A percentile compares a stretch with the other conserved stretches of the same genome.
Conservation (phyloP, 2,888 invertebrate species). For the Dryadula phaetusa region DNA sequence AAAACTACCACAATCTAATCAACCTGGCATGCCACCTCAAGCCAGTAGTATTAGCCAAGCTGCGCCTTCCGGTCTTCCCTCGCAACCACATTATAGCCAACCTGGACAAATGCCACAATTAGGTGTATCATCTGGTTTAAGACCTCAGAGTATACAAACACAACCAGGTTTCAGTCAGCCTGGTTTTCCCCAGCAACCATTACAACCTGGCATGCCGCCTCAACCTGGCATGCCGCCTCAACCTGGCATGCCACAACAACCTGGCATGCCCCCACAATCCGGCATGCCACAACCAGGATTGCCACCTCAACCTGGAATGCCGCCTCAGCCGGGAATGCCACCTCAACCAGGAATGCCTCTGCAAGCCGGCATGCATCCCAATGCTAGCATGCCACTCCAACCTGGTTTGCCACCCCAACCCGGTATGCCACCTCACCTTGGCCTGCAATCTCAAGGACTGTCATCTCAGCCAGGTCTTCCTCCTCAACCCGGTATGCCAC, state of each 20-base stretch:
- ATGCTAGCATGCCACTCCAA: conserved; percentile 52
- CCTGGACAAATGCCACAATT: conserved; percentile 45
- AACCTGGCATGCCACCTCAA: conserved; percentile 45
- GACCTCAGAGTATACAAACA: conserved; percentile 51
- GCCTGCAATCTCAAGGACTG: conserved; percentile 46
- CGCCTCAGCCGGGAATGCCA: conserved; percentile 49
- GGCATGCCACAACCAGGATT: conserved; percentile 50
- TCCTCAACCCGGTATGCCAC: conserved; percentile 52
- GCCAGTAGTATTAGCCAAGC: conserved; percentile 35
- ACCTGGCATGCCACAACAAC: conserved; percentile 52
- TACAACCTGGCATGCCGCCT: conserved; percentile 46
- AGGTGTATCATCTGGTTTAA: conserved; percentile 5
- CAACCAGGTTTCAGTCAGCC: conserved; percentile 50
- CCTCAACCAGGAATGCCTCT: conserved; percentile 46
- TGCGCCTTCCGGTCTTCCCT: conserved; percentile 38
- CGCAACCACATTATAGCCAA: conserved; percentile 57
- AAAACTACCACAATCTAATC: conserved; percentile 53
- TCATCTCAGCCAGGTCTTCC: conserved; percentile 53
- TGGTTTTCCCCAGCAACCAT: conserved; percentile 49
- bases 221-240: conserved; percentile 53
- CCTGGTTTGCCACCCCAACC: conserved; percentile 48
- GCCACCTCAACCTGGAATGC: conserved; percentile 59
- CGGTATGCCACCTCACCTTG: conserved; percentile 57
- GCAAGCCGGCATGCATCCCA: conserved; percentile 48
- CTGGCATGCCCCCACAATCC: conserved; percentile 48